Conservation (phyloP, 1,140 invertebrate genomes). For the Onthophagus taurus region DNA sequence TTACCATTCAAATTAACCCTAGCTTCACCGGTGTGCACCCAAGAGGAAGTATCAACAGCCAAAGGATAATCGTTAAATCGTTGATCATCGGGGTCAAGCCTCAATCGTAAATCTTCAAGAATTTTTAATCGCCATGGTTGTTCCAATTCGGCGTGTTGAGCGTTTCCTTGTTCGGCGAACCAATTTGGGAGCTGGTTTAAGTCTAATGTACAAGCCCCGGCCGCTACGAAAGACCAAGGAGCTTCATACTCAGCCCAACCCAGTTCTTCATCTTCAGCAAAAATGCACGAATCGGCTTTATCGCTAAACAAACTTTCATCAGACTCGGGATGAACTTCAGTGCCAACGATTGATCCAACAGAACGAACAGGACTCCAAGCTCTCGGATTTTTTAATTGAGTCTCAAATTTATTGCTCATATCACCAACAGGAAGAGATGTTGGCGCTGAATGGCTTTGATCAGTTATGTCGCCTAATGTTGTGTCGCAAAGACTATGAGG, state of each 20-base stretch:
- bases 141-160: conserved; percentile 51
- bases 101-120: conserved; percentile 54
- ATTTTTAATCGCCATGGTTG: conserved; percentile 68
- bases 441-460: conserved; percentile 50
- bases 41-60: conserved; percentile 73
- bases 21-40: conserved; percentile 70
- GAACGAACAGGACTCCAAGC: conserved; percentile 76
- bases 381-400: conserved; percentile 54
- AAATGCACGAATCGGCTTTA: conserved; percentile 59
- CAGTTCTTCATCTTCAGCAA: conserved; percentile 62
- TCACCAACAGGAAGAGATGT: conserved; percentile 31
- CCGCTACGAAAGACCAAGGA: conserved; percentile 64
- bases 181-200: conserved; percentile 62
- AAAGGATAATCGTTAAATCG: conserved; percentile 38
- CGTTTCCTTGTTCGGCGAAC: conserved; percentile 46
- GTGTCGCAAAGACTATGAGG: conserved; percentile 43
- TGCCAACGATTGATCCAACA: conserved; percentile 66
- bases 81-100: conserved; percentile 34
- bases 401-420: conserved; percentile 40
- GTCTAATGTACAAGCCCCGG: conserved; percentile 67
- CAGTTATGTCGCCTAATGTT: conserved; percentile 44
- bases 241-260: conserved; percentile 69
- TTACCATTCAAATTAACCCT: conserved; percentile 53
- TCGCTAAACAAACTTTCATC: conserved; percentile 67
- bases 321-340: conserved; percentile 69